phyloP scores from a whole-genome alignment of 2,113 vertebrate species.

The Willisornis vidua region DNA sequence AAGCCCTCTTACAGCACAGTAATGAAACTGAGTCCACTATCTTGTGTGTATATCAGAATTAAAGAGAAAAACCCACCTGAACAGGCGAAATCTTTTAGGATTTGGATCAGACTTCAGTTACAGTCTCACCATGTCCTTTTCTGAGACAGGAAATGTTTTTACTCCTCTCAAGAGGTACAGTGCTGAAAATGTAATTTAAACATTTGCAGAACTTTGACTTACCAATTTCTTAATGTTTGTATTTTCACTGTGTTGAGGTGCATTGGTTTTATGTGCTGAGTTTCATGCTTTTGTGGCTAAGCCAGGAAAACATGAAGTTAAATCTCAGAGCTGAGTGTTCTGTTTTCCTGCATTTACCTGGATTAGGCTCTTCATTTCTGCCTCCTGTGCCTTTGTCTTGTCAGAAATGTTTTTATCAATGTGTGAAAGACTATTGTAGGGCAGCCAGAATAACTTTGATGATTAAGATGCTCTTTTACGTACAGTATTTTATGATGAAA shows the following conservation, averaged over 20 bases:
- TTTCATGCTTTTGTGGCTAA: background rate
- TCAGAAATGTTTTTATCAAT: background rate
- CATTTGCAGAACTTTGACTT: background rate
- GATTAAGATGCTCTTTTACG: background rate
- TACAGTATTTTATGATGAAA: background rate
- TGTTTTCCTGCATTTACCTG: background rate
- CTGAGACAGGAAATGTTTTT: background rate
- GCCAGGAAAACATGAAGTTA: background rate
- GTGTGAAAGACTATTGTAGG: fast-evolving
- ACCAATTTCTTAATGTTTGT: background rate
- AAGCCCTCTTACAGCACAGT: background rate
- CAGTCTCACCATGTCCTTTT: background rate
- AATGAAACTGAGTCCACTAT: background rate
- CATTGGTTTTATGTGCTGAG: background rate
- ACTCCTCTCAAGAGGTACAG: background rate
- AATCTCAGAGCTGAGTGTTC: background rate
- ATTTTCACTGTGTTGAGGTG: background rate
- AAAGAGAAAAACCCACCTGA: background rate
- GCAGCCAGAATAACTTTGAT: background rate
- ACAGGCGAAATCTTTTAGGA: background rate
- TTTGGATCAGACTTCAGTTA: background rate
- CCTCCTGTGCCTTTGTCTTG: background rate
- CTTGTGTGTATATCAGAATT: background rate
- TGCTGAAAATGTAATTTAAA: background rate
- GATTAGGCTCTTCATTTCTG: background rate